Evolutionary conservation across 1,140 invertebrate species (phyloP).

Genomic region (Caenorhabditis brenneri): DNA sequence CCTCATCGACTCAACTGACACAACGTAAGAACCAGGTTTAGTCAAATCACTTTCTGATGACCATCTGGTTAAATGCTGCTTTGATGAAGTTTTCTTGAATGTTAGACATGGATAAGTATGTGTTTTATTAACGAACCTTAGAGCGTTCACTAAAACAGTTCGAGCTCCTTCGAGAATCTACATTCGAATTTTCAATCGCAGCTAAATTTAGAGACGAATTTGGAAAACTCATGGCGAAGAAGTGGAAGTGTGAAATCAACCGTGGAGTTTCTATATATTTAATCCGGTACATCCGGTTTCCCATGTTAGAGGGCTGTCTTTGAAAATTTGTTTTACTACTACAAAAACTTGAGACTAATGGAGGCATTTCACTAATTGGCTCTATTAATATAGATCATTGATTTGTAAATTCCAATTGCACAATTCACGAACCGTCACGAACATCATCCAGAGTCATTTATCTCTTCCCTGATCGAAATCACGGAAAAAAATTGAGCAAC

Average conservation of each 20-base stretch:
- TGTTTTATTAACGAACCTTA: not conserved
- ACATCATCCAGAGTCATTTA: no score
- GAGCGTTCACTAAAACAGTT: not conserved
- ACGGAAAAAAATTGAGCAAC: no score
- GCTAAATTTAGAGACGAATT: not conserved
- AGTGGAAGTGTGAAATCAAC: not conserved
- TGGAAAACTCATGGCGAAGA: not conserved
- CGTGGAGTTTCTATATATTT: not conserved
- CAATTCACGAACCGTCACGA: no score
- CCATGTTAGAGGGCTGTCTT: not conserved
- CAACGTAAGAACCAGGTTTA: not conserved
- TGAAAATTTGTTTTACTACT: no score
- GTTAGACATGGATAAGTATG: not conserved
- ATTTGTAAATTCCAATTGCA: no score
- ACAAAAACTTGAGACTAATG: no score
- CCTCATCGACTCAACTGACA: not conserved
- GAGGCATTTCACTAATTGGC: no score
- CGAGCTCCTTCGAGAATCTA: not conserved
- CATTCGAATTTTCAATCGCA: not conserved
- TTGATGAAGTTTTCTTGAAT: not conserved
- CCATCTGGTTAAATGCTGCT: not conserved
- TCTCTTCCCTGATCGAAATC: no score
- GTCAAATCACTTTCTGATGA: slow-evolving; percentile 12
- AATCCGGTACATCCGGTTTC: not conserved
- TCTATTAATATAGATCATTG: no score